These are phyloP conservation scores for Aphrocallistes beatrix DNA, from an alignment of 37 sponge, comb jelly and placozoan species.

Conservation along the genomic window DNA sequence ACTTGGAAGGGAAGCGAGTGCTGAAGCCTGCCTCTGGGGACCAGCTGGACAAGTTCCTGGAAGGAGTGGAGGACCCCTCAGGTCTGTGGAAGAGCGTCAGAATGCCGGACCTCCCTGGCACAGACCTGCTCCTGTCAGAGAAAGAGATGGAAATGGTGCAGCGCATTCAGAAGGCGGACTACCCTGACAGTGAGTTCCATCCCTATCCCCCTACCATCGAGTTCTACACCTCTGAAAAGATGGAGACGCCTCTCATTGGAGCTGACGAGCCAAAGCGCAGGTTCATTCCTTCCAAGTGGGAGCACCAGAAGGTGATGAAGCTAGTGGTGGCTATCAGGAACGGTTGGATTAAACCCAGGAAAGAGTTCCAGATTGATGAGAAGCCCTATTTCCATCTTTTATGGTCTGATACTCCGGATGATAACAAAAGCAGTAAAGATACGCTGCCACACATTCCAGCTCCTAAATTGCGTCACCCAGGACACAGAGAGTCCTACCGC, in stretches of 20 bases:
- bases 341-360: constrained; percentile 71
- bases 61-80: constrained; percentile 83
- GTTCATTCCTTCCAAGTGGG: constrained; percentile 86
- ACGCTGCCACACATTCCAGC: constrained; percentile 84
- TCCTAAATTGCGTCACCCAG: too few relatives aligned
- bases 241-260: constrained; percentile 53
- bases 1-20: constrained; percentile 63
- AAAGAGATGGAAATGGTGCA: constrained; percentile 79
- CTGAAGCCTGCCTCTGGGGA: constrained; percentile 45
- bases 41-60: constrained; percentile 81
- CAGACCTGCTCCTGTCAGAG: constrained; percentile 68
- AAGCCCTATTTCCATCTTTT: constrained; percentile 60
- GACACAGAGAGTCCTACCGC: too few relatives aligned
- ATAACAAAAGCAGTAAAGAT: constrained; percentile 22
- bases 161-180: constrained; percentile 53
- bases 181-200: constrained; percentile 43
- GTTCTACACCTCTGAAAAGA: constrained; percentile 62
- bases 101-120: constrained; percentile 56
- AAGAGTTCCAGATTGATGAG: constrained; percentile 21
- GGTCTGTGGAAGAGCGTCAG: constrained; percentile 45
- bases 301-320: constrained; percentile 63
- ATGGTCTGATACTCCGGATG: constrained; percentile 57
- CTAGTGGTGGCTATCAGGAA: constrained; percentile 68
- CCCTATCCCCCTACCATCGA: constrained; percentile 86
- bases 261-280: constrained; percentile 67